These are phyloP conservation scores for Eristalinus sepulchralis DNA, from an alignment of 2,888 invertebrate genomes.

Conservation along the genomic window DNA sequence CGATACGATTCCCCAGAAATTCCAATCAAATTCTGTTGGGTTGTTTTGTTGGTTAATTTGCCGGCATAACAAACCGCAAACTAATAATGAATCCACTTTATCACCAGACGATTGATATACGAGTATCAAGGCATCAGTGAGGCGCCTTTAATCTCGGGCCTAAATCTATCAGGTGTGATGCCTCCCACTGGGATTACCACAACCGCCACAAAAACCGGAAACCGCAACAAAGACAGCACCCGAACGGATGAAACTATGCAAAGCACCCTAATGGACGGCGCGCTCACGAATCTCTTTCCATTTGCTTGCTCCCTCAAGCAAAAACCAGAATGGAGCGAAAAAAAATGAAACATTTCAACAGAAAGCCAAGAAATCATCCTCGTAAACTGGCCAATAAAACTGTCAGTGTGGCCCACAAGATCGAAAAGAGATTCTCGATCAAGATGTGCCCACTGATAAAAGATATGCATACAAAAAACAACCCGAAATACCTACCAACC, in stretches of 20 bases:
- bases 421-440: slow-evolving; percentile 69
- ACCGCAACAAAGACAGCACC: slow-evolving; percentile 66
- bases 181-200: slow-evolving; percentile 61
- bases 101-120: slow-evolving; percentile 49
- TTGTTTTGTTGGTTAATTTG: slow-evolving; percentile 24
- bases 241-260: slow-evolving; percentile 62
- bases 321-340: slow-evolving; percentile 2
- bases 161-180: slow-evolving; percentile 72
- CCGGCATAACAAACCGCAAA: slow-evolving; percentile 49
- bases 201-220: slow-evolving; percentile 60
- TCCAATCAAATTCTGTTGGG: slow-evolving; percentile 27
- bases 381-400: slow-evolving; percentile 71
- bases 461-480: slow-evolving; percentile 53
- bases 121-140: slow-evolving; percentile 53
- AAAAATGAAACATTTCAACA: slow-evolving; percentile 41
- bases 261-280: slow-evolving; percentile 58
- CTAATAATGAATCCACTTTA: slow-evolving; percentile 63
- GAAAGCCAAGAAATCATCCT: slow-evolving; percentile 67
- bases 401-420: slow-evolving; percentile 65
- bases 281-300: slow-evolving; percentile 36
- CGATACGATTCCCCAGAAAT: slow-evolving; percentile 34
- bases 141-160: slow-evolving; percentile 67
- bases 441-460: slow-evolving; percentile 68
- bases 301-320: not conserved
- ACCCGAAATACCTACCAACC: slow-evolving; percentile 71